phyloP scores from a whole-genome alignment of 1,140 invertebrate genomes.

The Augochlora pura region DNA sequence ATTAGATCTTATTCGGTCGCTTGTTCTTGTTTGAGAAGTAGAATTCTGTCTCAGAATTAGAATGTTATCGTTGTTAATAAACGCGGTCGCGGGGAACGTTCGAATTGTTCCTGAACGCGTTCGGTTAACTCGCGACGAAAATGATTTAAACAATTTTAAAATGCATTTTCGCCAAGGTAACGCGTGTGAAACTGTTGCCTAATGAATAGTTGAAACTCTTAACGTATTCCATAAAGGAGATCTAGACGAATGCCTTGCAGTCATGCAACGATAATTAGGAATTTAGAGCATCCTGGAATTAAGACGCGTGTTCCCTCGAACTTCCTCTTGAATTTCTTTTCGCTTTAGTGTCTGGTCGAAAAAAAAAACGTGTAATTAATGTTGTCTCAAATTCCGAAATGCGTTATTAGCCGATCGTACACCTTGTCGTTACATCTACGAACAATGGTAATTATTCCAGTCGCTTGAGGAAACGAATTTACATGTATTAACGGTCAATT shows the following conservation, averaged over 20 bases:
- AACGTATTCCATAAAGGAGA: neutral
- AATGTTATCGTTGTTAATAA: too few species aligned
- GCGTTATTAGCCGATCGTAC: too few species aligned
- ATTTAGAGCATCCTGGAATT: constrained; percentile 56
- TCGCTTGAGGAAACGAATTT: too few species aligned
- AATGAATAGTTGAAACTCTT: neutral
- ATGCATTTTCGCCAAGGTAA: neutral
- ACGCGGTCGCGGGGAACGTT: too few species aligned
- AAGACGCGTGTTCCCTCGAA: neutral
- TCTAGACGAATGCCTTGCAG: constrained; percentile 15
- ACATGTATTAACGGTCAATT: too few species aligned
- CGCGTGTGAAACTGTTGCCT: neutral
- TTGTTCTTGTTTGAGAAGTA: too few species aligned
- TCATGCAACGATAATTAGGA: constrained; percentile 62
- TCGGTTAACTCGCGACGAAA: neutral
- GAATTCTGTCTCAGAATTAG: too few species aligned
- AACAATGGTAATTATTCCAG: too few species aligned
- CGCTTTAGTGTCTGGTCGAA: neutral
- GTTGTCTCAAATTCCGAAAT: neutral
- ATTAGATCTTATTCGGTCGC: too few species aligned
- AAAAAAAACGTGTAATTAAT: neutral
- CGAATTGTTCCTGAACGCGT: neutral
- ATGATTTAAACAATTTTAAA: neutral
- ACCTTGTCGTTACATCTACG: too few species aligned
- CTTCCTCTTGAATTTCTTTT: neutral